phyloP scores from a whole-genome alignment of 35 echinoderm and acorn worm genomes.

The Amphiura filiformis region DNA sequence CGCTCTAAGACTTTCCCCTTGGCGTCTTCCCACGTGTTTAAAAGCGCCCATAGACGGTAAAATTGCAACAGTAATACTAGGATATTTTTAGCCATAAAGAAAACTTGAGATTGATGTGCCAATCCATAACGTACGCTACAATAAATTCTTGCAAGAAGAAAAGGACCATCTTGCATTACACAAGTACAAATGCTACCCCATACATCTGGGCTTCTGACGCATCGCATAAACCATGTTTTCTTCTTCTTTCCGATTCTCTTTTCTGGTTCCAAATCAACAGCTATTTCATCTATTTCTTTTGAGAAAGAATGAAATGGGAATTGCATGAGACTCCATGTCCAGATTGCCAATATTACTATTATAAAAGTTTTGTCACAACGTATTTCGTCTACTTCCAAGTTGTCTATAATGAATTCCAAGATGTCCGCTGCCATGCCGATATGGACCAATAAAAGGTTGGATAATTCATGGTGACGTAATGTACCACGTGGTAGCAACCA shows the following conservation, averaged over 20 bases:
- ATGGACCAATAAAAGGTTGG: conserved; percentile 90
- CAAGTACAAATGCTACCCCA: conserved; percentile 32
- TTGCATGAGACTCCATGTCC: conserved; percentile 93
- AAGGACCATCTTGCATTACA: conserved; percentile 50
- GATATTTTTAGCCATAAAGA: conserved; percentile 66
- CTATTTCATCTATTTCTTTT: background rate
- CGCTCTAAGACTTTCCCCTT: background rate
- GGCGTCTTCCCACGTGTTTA: background rate
- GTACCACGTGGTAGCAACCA: conserved; percentile 88
- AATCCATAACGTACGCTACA: conserved; percentile 14
- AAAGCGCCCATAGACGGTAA: conserved; percentile 24
- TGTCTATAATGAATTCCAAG: conserved; percentile 65
- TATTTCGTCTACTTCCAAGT: conserved; percentile 62
- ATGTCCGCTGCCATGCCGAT: conserved; percentile 95
- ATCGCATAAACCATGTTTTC: background rate
- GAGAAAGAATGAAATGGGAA: conserved; percentile 52
- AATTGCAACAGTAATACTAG: conserved; percentile 56
- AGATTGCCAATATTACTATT: conserved; percentile 59
- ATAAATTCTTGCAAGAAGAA: conserved; percentile 35
- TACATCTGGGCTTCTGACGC: conserved; percentile 21
- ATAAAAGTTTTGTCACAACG: conserved; percentile 66
- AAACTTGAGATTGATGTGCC: conserved; percentile 53
- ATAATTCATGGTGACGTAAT: conserved; percentile 80
- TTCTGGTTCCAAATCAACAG: background rate
- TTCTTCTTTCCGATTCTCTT: too few relatives aligned